Conservation (phyloP, 2,113 vertebrate genomes). For the Myotis lucifugus region DNA sequence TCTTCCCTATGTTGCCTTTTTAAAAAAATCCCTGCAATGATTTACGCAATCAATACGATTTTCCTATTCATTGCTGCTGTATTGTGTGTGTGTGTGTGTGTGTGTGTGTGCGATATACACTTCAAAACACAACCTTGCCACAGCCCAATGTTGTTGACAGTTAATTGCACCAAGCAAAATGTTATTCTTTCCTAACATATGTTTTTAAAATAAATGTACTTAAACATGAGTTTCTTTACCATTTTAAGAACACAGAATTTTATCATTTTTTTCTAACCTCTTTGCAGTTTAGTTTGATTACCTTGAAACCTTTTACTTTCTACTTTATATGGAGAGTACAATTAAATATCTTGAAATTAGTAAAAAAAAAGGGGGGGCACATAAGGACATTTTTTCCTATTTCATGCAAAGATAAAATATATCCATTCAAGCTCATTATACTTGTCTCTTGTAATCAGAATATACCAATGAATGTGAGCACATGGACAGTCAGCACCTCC, state of each 20-base stretch:
- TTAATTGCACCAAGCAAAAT: not conserved
- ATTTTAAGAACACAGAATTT: not conserved
- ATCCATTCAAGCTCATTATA: not conserved
- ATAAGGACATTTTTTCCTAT: no score
- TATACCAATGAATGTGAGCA: not conserved
- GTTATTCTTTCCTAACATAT: not conserved
- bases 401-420: not conserved
- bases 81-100: no score
- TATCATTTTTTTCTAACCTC: not conserved
- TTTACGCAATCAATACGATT: not conserved
- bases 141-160: accelerated
- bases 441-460: not conserved
- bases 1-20: not conserved
- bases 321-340: not conserved
- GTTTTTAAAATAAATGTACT: not conserved
- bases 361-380: not conserved
- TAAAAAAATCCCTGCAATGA: not conserved
- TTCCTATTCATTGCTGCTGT: no score
- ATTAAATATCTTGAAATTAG: not conserved
- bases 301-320: not conserved
- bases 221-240: not conserved
- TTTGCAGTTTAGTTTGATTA: not conserved
- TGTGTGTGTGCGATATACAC: accelerated
- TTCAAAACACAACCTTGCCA: not conserved
- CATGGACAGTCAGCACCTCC: no score